These are phyloP conservation scores for Eonycteris spelaea DNA, from an alignment of 2,113 vertebrate genomes.

Conservation along the genomic window DNA sequence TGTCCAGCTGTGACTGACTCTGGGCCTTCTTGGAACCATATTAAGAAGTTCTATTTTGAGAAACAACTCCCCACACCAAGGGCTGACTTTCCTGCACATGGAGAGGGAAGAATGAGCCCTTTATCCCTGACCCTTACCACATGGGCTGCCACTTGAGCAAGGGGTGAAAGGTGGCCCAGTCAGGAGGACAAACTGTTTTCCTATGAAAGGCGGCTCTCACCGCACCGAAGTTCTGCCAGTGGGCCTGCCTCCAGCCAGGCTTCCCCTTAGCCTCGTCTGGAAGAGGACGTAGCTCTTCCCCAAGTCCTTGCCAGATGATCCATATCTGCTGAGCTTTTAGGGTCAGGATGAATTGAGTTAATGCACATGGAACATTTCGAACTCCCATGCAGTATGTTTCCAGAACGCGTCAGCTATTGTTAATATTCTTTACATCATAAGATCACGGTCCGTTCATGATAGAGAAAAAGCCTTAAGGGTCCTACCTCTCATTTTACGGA, in stretches of 20 bases:
- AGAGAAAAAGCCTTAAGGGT: not conserved
- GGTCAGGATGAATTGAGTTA: not conserved
- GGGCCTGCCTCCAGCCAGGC: not conserved
- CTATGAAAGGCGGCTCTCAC: constrained; percentile 76
- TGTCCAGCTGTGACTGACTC: constrained; percentile 69
- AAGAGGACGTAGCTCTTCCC: not conserved
- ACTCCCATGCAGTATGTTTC: not conserved
- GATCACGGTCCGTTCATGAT: not conserved
- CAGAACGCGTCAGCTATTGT: not conserved
- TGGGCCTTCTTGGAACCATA: constrained; percentile 72
- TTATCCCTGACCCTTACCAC: constrained; percentile 73
- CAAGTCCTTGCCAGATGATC: not conserved
- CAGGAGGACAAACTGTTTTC: constrained; percentile 82
- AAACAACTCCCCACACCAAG: constrained; percentile 56
- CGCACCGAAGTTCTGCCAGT: constrained; percentile 17
- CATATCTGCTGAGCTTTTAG: not conserved
- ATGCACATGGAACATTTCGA: not conserved
- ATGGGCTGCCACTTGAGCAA: constrained; percentile 51
- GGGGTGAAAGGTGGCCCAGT: constrained; percentile 78
- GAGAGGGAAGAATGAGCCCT: constrained; percentile 78
- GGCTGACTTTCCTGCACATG: constrained; percentile 65
- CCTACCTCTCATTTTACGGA: not conserved
- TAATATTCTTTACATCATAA: not conserved
- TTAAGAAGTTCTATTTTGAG: constrained; percentile 77
- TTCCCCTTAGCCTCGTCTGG: not conserved